Conservation (phyloP, 2,113 vertebrate genomes). For the Tricholaema leucomelas region DNA sequence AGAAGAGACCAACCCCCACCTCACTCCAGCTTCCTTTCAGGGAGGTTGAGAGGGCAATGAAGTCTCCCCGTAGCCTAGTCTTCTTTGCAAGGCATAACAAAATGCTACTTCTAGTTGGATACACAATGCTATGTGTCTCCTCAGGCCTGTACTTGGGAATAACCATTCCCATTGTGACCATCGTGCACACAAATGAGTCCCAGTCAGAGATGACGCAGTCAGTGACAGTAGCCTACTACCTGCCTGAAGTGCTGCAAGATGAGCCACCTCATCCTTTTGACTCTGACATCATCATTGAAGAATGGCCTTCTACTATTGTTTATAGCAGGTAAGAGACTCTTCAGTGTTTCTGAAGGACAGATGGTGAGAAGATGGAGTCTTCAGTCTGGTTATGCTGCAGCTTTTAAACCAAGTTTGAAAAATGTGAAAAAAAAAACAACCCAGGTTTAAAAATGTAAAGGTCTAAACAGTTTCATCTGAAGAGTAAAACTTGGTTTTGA, state of each 20-base stretch:
- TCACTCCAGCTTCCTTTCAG: no score
- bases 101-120: no score
- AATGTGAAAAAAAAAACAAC: no score
- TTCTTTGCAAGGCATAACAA: no score
- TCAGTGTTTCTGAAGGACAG: rapidly evolving
- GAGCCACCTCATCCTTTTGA: constrained; percentile 81
- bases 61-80: no score
- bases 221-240: constrained; percentile 85
- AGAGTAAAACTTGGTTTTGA: background rate
- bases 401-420: background rate
- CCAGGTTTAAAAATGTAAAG: background rate
- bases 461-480: no score
- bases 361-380: rapidly evolving
- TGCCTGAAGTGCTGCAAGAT: constrained; percentile 80
- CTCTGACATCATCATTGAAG: constrained; percentile 80
- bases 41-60: no score
- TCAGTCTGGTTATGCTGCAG: rapidly evolving
- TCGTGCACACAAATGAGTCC: constrained; percentile 79
- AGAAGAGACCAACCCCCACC: no score
- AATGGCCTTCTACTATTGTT: constrained; percentile 81
- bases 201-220: constrained; percentile 62
- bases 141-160: constrained; percentile 84
- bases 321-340: constrained; percentile 78
- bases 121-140: rapidly evolving
- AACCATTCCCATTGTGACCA: constrained; percentile 85